These are phyloP conservation scores for Heliocidaris erythrogramma DNA, from an alignment of 35 echinoderm and acorn worm genomes.

Conservation along the genomic window DNA sequence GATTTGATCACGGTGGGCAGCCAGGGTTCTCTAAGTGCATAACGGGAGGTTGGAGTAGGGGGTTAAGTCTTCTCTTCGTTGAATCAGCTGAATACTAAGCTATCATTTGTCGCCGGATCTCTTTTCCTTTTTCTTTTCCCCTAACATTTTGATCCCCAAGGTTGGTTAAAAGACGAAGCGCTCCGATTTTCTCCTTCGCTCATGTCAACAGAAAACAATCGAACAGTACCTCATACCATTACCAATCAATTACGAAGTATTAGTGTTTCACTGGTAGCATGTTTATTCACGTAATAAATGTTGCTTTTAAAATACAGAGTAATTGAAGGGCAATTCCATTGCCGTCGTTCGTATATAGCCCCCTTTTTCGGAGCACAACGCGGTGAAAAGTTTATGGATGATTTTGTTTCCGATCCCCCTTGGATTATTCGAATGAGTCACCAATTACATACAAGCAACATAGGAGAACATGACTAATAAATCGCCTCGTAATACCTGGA, in stretches of 20 bases:
- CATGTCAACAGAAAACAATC: not conserved
- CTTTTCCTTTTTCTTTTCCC: not conserved
- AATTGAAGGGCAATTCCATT: not conserved
- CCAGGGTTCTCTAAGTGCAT: not conserved
- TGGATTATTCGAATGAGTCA: too few species aligned
- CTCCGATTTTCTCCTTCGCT: not conserved
- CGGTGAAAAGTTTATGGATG: not conserved
- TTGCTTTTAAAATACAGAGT: not conserved
- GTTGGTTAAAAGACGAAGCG: not conserved
- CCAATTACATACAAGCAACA: not conserved
- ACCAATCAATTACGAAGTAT: not conserved
- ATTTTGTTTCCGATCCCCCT: not conserved
- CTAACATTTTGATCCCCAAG: not conserved
- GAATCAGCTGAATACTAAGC: constrained; percentile 10
- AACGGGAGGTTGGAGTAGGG: not conserved
- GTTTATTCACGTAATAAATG: not conserved
- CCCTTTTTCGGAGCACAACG: not conserved
- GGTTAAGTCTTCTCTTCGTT: not conserved
- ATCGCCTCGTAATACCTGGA: too few species aligned
- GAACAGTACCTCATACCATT: not conserved
- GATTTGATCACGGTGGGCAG: not conserved
- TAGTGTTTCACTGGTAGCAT: not conserved
- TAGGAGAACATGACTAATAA: not conserved
- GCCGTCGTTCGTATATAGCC: not conserved
- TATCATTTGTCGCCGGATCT: not conserved